phyloP scores from a whole-genome alignment of 2,113 vertebrate species.

The Suricata suricatta region DNA sequence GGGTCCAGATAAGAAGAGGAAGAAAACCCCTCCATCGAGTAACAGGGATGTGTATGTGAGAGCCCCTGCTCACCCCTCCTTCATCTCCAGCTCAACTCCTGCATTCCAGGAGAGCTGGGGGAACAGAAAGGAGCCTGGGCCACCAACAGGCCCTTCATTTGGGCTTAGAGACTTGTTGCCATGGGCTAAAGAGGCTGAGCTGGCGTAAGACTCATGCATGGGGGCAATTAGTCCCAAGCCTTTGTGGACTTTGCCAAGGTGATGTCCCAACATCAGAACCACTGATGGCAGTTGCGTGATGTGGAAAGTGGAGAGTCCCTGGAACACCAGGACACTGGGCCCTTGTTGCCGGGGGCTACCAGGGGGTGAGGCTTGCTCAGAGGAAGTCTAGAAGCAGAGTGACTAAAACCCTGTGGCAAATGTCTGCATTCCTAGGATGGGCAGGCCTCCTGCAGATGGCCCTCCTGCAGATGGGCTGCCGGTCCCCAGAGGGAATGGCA shows the following conservation, averaged over 20 bases:
- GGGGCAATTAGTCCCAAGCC: not conserved
- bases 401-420: not conserved
- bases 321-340: fast-evolving
- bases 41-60: fast-evolving
- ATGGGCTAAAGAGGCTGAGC: not conserved
- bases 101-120: not conserved
- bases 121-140: not conserved
- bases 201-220: not conserved
- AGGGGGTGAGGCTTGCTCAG: not conserved
- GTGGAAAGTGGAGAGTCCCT: not conserved
- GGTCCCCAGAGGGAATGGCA: not conserved
- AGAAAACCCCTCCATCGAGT: not conserved
- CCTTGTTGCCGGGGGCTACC: not conserved
- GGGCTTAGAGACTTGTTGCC: not conserved
- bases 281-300: not conserved
- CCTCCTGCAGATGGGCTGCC: not conserved
- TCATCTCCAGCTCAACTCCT: not conserved
- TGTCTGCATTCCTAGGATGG: not conserved
- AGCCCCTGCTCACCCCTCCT: not conserved
- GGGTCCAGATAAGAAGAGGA: not conserved
- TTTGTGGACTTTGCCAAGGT: not conserved
- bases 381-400: no score
- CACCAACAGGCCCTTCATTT: not conserved
- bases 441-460: not conserved
- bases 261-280: not conserved